Percentiles rank a stretch among this genome's conserved stretches.
These are phyloP conservation scores for Drosophila atripex DNA, from an alignment of 2,888 invertebrate species.

Conservation along the genomic window DNA sequence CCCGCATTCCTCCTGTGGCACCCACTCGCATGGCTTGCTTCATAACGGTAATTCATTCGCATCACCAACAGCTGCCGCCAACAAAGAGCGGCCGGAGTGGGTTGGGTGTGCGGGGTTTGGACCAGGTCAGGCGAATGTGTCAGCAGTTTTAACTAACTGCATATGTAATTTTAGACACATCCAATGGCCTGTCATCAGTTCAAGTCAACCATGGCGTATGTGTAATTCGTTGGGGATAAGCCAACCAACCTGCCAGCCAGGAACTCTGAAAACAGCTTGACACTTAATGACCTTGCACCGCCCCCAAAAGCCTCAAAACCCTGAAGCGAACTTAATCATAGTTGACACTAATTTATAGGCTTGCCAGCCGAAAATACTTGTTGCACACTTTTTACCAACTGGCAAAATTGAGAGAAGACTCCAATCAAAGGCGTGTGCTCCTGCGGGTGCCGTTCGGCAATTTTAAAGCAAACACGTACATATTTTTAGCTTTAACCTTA, in stretches of 20 bases:
- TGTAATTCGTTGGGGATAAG: conserved; percentile 56
- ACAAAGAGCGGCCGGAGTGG: background rate
- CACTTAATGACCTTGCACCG: conserved; percentile 27
- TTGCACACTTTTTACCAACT: conserved; percentile 16
- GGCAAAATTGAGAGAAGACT: conserved; percentile 31
- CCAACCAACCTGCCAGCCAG: conserved; percentile 19
- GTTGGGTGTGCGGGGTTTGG: background rate
- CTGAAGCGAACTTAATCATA: conserved; percentile 38
- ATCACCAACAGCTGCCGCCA: conserved; percentile 43
- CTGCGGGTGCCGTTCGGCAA: background rate
- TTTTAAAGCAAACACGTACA: conserved; percentile 34
- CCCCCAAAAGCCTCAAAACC: conserved; percentile 26
- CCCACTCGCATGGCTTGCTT: conserved; percentile 44
- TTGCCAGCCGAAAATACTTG: conserved; percentile 30
- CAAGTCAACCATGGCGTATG: conserved; percentile 51
- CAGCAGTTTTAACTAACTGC: conserved; percentile 47
- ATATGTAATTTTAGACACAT: conserved; percentile 63
- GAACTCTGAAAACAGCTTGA: conserved; percentile 21
- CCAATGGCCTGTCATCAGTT: conserved; percentile 59
- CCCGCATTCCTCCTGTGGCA: conserved; percentile 5
- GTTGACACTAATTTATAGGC: conserved; percentile 55
- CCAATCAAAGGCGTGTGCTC: conserved; percentile 22
- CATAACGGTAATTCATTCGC: conserved; percentile 60
- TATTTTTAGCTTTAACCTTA: conserved; percentile 64
- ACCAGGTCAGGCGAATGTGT: conserved; percentile 45